Evolutionary conservation across 2,888 invertebrate genomes (phyloP).

Genomic region (Eupithecia abbreviata): DNA sequence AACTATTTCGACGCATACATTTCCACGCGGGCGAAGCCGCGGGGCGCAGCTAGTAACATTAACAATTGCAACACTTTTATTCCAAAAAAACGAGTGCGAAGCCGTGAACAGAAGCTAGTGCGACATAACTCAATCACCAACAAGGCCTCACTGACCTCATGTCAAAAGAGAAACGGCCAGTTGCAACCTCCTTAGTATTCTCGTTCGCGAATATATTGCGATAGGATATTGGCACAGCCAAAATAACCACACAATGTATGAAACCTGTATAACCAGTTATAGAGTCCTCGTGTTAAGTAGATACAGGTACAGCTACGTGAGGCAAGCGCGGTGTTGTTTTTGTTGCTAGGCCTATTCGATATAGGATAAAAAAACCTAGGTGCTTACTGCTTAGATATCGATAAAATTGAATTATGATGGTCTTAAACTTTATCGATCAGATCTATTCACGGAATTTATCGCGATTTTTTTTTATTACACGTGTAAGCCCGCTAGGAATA

Average conservation of each 20-base stretch:
- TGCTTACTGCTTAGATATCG: not conserved
- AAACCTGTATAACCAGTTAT: slow-evolving; percentile 20
- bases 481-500: not conserved
- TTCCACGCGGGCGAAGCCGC: too few relatives aligned
- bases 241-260: slow-evolving; percentile 27
- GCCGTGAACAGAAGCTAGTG: too few relatives aligned
- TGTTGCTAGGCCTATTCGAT: not conserved
- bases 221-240: slow-evolving; percentile 51
- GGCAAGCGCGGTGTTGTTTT: not conserved
- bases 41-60: too few relatives aligned
- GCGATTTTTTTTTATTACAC: not conserved
- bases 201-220: slow-evolving; percentile 51
- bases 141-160: slow-evolving; percentile 10
- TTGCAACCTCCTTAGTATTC: slow-evolving; percentile 53
- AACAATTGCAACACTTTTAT: too few relatives aligned
- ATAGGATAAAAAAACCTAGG: not conserved
- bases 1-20: too few relatives aligned
- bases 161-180: slow-evolving; percentile 43
- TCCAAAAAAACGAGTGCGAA: too few relatives aligned
- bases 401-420: not conserved
- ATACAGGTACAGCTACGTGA: not conserved
- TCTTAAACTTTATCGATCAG: not conserved
- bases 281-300: not conserved
- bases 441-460: not conserved
- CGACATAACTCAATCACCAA: not conserved